Conservation (phyloP, 2,888 invertebrate genomes). For the Trachelus tabidus region DNA sequence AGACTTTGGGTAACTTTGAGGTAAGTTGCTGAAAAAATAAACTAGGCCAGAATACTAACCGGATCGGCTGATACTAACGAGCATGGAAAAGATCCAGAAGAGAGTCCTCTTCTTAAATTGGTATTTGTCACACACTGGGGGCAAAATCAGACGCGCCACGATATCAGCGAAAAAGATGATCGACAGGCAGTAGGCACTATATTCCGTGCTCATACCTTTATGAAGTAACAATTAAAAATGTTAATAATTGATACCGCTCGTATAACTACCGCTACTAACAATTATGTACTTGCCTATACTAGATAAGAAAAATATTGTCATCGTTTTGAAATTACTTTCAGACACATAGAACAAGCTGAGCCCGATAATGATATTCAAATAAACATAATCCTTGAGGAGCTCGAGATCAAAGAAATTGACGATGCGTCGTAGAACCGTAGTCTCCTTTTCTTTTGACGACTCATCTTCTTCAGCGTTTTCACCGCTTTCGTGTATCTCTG, state of each 20-base stretch:
- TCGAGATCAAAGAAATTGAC: constrained; percentile 78
- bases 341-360: constrained; percentile 80
- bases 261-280: background rate
- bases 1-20: constrained; percentile 36
- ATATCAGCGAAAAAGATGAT: constrained; percentile 82
- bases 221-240: background rate
- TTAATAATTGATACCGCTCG: background rate
- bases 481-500: constrained; percentile 24
- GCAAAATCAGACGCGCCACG: constrained; percentile 77
- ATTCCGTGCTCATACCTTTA: constrained; percentile 68
- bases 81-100: constrained; percentile 78
- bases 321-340: constrained; percentile 81
- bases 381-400: constrained; percentile 78
- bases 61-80: constrained; percentile 79
- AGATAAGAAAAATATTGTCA: constrained; percentile 76
- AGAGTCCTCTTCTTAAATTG: constrained; percentile 77
- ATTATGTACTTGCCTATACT: constrained; percentile 68
- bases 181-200: constrained; percentile 80
- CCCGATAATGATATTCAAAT: constrained; percentile 78
- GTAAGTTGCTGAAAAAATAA: constrained; percentile 19
- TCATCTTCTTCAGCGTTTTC: constrained; percentile 69
- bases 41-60: constrained; percentile 68
- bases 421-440: constrained; percentile 70
- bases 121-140: constrained; percentile 78
- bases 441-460: background rate